These are phyloP conservation scores for Biston betularia DNA, from an alignment of 2,888 invertebrate species.

Conservation along the genomic window DNA sequence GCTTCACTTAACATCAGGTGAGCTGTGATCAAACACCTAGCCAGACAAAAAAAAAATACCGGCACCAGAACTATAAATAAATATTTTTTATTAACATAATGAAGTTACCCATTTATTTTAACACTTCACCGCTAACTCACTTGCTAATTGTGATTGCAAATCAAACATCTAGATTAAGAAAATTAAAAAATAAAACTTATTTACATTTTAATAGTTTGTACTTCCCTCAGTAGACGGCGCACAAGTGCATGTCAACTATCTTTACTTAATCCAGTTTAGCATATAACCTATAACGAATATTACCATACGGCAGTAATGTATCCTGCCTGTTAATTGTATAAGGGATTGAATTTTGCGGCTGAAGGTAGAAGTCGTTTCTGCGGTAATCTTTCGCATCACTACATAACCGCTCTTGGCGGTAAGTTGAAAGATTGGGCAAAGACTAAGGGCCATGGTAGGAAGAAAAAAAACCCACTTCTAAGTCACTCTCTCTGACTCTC, in stretches of 20 bases:
- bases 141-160: too few relatives aligned
- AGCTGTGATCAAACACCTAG: too few relatives aligned
- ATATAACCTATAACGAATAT: constrained; percentile 12
- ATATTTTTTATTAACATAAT: too few relatives aligned
- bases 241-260: not conserved
- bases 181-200: too few relatives aligned
- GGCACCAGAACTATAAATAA: too few relatives aligned
- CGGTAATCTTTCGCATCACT: constrained; percentile 82
- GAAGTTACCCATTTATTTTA: too few relatives aligned
- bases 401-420: constrained; percentile 65
- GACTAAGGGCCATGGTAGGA: constrained; percentile 50
- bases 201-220: not conserved
- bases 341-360: constrained; percentile 71
- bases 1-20: too few relatives aligned
- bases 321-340: constrained; percentile 34
- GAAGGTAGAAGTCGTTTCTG: constrained; percentile 61
- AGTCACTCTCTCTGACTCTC: too few relatives aligned
- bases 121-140: too few relatives aligned
- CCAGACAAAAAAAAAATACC: too few relatives aligned
- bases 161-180: too few relatives aligned
- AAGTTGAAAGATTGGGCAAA: constrained; percentile 70
- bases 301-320: constrained; percentile 17
- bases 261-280: constrained; percentile 13
- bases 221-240: not conserved
- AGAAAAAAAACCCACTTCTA: not conserved